phyloP scores from a whole-genome alignment of 2,113 vertebrate genomes.

The Percina caprodes region DNA sequence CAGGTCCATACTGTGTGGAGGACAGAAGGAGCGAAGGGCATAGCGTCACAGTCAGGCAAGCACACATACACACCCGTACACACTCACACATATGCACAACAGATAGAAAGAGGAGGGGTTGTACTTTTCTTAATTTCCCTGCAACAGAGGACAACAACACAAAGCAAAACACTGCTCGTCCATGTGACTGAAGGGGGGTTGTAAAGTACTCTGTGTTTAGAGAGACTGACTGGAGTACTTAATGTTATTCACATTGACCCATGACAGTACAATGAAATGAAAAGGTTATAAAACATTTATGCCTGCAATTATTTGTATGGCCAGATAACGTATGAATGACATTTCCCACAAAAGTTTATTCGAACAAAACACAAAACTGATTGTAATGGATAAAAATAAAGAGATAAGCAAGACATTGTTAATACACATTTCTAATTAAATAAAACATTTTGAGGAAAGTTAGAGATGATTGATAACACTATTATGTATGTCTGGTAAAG shows the following conservation, averaged over 20 bases:
- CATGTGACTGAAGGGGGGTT: constrained; percentile 19
- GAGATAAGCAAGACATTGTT: neutral
- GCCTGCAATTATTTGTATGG: neutral
- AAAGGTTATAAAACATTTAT: constrained; percentile 16
- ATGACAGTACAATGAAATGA: constrained; percentile 35
- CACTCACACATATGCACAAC: constrained; percentile 34
- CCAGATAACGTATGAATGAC: constrained; percentile 9
- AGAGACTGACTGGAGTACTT: constrained; percentile 36
- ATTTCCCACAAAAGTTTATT: neutral
- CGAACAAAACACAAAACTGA: neutral
- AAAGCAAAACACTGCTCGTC: constrained; percentile 36
- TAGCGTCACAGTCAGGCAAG: constrained; percentile 48
- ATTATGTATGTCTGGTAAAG: neutral
- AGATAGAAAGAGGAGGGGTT: constrained; percentile 41
- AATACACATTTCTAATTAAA: neutral
- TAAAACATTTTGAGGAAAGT: neutral
- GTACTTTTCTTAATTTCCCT: constrained; percentile 59
- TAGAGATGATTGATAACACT: neutral
- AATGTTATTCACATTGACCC: constrained; percentile 34
- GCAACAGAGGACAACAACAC: constrained; percentile 46
- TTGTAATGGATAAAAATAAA: neutral
- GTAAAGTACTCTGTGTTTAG: constrained; percentile 2
- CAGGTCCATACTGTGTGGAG: constrained; percentile 57
- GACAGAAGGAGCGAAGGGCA: constrained; percentile 66
- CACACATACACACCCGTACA: constrained; percentile 29